Base-by-base conservation (phyloP, 2,797 vertebrate species). In the Pipistrellus pipistrellus region DNA sequence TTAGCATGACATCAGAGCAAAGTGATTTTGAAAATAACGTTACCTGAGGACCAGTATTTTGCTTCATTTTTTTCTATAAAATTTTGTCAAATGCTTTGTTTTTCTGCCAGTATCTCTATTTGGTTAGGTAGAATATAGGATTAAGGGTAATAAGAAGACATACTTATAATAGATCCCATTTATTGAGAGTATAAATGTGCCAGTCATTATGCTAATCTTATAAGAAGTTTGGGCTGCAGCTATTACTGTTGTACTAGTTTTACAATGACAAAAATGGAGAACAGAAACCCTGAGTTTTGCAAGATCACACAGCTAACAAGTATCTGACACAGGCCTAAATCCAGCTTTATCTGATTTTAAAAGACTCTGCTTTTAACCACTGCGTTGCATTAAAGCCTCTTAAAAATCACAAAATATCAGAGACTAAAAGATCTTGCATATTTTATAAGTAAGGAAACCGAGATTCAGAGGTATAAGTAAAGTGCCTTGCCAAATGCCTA, bases 381-480 rank as follows among this genome's bases (percentile, higher is more conserved):
- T 57, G 44, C 27, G 6, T 21, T 85, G 62, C 32, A 71, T 78
- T 25, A 62, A 91, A 30, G 10, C n/a, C 51, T 69, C 44, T 84
- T 68, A 68, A 75, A 92, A 94, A 68, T 93, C 69, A 90, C 69
- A 92, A 85, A 85, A 83, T 46, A 76, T 30, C 25, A 66, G 20
- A 82, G 1, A 77, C 12, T 35, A 53, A 87, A 51, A 89, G 41
- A 76, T 69, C 59, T 93, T 95, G n/a, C 44, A 35, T 86, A 30
- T 72, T 76, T 83, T 88, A 51, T 35, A 72, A 12, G 38, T 14
- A 41, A 90, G 53, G 38, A 93, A 92, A 75, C 41, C 25, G 46
- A 59, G 46, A 38, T 53, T 20, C 55, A 88, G 78, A 86, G 66
- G 18, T 57, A 21, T 69, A n/a, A 89, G 41, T 73, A n/a, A 91